A percentile compares a stretch with the other conserved stretches of the same genome.
These are phyloP conservation scores for Heliconius eleuchia DNA, from an alignment of 1,140 invertebrate genomes.

Conservation along the genomic window DNA sequence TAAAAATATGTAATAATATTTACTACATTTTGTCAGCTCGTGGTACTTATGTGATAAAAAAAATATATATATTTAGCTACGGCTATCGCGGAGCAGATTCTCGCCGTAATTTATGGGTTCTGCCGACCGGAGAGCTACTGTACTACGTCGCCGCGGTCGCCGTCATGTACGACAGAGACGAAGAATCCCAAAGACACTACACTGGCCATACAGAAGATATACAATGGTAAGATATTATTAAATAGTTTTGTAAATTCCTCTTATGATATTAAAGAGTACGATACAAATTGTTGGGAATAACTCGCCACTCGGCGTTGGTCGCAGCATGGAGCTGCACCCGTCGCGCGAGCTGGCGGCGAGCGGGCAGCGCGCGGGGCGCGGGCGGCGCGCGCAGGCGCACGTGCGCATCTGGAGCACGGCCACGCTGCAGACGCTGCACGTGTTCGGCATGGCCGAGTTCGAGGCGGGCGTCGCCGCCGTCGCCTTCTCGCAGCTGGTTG, in stretches of 20 bases:
- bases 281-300: too few relatives aligned
- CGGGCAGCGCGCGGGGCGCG: conserved; percentile 91
- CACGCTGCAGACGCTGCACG: conserved; percentile 93
- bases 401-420: conserved; percentile 97
- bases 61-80: conserved; percentile 75
- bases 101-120: conserved; percentile 92
- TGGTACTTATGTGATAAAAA: background rate
- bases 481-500: conserved; percentile 91
- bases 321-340: conserved; percentile 93
- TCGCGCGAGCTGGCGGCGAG: conserved; percentile 95
- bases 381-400: conserved; percentile 93
- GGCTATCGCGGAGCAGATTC: conserved; percentile 96
- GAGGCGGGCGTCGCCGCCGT: conserved; percentile 94
- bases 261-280: background rate
- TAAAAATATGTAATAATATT: background rate
- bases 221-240: conserved; percentile 81
- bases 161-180: conserved; percentile 94
- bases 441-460: conserved; percentile 95
- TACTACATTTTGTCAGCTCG: background rate
- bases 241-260: background rate
- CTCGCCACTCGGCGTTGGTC: too few relatives aligned
- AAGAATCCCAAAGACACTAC: conserved; percentile 95
- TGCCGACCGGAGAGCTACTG: conserved; percentile 95
- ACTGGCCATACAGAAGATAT: conserved; percentile 97
- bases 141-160: conserved; percentile 96